Evolutionary conservation across 2,113 vertebrate species (phyloP).

Genomic region (Vombatus ursinus): DNA sequence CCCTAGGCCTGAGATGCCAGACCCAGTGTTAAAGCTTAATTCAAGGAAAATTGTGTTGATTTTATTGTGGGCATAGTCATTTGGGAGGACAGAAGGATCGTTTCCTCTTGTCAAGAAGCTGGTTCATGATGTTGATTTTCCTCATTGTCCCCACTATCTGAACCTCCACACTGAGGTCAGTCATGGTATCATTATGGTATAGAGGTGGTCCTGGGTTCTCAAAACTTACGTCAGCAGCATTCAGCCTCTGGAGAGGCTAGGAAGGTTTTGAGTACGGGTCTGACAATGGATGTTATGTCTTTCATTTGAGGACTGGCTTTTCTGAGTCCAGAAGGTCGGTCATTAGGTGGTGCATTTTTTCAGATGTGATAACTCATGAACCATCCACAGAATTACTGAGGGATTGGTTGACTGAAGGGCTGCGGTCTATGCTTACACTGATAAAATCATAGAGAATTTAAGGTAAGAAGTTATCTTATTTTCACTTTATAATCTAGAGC

Average conservation of each 20-base stretch:
- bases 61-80: constrained; percentile 24
- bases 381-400: background rate
- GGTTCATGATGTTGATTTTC: constrained; percentile 41
- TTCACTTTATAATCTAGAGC: background rate
- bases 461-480: background rate
- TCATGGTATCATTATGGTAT: background rate
- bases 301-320: background rate
- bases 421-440: background rate
- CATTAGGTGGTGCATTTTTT: background rate
- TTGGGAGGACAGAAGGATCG: constrained; percentile 5
- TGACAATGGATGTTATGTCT: background rate
- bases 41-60: background rate
- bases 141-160: constrained; percentile 41
- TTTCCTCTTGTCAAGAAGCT: constrained; percentile 7
- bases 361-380: background rate
- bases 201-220: background rate
- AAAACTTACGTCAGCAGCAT: background rate
- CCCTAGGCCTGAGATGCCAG: background rate
- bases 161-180: background rate
- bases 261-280: background rate
- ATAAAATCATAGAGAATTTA: background rate
- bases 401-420: background rate
- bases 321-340: background rate
- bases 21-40: background rate
- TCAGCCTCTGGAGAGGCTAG: background rate